phyloP scores from a whole-genome alignment of 1,140 invertebrate genomes.

The Mylabris phalerata region DNA sequence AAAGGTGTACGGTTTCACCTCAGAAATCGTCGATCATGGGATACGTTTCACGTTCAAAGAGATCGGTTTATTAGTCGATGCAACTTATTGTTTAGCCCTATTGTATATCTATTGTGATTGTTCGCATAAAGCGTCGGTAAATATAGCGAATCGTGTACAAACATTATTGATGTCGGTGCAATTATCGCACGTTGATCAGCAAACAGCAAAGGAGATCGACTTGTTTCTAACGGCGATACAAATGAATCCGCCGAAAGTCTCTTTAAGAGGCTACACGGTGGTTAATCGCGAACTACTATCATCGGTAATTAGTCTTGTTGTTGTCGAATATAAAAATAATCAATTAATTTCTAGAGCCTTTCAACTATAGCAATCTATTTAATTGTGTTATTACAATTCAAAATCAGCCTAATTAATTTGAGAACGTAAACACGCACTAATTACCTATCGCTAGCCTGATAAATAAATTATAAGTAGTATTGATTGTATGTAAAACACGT shows the following conservation, averaged over 20 bases:
- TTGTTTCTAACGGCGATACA: constrained; percentile 54
- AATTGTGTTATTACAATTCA: constrained; percentile 54
- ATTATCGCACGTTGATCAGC: constrained; percentile 46
- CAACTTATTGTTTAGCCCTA: constrained; percentile 49
- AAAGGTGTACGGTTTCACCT: constrained; percentile 51
- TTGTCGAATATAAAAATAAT: neutral
- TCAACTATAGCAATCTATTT: constrained; percentile 54
- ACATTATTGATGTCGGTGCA: constrained; percentile 49
- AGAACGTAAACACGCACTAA: neutral
- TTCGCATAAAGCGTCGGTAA: constrained; percentile 51
- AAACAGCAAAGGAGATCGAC: constrained; percentile 49
- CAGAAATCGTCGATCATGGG: constrained; percentile 55
- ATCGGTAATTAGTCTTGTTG: constrained; percentile 40
- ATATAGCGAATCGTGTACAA: constrained; percentile 48
- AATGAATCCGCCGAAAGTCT: constrained; percentile 57
- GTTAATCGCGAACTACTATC: constrained; percentile 53
- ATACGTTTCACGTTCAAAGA: constrained; percentile 55
- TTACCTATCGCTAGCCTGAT: no score
- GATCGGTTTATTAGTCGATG: constrained; percentile 53
- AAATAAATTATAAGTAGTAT: no score
- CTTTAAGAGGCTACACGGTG: constrained; percentile 51
- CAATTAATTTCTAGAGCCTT: constrained; percentile 42
- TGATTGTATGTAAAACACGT: no score
- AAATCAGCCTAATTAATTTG: constrained; percentile 42
- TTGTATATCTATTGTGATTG: constrained; percentile 55